Percentiles rank a stretch among this genome's conserved stretches.
Evolutionary conservation across 1,140 invertebrate species (phyloP).

Genomic region (Sinonovacula constricta): DNA sequence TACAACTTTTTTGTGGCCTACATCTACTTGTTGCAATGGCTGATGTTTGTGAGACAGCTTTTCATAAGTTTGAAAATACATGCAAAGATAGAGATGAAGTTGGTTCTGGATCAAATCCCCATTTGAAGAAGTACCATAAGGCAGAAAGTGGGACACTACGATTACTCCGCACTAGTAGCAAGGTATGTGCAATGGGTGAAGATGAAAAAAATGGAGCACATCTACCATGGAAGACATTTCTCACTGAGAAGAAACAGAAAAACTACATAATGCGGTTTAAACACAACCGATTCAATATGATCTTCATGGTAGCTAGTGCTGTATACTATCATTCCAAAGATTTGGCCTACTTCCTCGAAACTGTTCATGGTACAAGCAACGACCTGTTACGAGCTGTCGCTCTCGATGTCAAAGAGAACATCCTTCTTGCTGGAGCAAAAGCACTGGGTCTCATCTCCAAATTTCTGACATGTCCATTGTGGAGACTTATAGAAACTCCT

Average conservation of each 20-base stretch:
- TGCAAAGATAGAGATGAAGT: constrained; percentile 1
- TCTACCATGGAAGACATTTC: constrained; percentile 4
- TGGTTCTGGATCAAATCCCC: not conserved
- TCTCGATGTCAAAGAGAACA: constrained; percentile 17
- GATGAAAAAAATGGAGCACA: constrained; percentile 49
- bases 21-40: constrained; percentile 50
- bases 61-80: constrained; percentile 29
- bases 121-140: constrained; percentile 1
- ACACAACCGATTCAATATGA: constrained; percentile 50
- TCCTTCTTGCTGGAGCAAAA: constrained; percentile 40
- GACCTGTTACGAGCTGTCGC: constrained; percentile 27
- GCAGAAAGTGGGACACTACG: constrained; percentile 37
- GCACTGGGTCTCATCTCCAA: constrained; percentile 48
- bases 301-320: constrained; percentile 31
- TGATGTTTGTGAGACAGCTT: constrained; percentile 23
- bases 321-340: constrained; percentile 21
- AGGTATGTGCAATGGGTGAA: constrained; percentile 31
- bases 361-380: constrained; percentile 21
- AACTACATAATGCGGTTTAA: constrained; percentile 23
- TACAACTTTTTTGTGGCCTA: constrained; percentile 44
- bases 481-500: constrained; percentile 39
- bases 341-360: constrained; percentile 16
- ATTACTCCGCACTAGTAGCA: constrained; percentile 29
- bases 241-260: constrained; percentile 1
- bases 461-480: constrained; percentile 45